phyloP scores from a whole-genome alignment of 2,113 vertebrate species.

The Meleagris gallopavo region DNA sequence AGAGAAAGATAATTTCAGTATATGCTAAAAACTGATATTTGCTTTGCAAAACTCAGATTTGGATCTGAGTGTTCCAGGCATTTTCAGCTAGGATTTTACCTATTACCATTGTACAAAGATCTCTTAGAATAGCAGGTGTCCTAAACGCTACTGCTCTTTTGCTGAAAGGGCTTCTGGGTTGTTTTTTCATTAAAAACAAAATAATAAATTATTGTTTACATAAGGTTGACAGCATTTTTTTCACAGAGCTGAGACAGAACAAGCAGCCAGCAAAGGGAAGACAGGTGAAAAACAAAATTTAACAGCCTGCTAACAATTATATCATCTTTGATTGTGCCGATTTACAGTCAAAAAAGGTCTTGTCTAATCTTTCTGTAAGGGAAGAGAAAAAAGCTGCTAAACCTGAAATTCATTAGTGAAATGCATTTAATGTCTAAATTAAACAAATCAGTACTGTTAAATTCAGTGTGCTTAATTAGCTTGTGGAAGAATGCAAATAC shows the following conservation, averaged over 20 bases:
- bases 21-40: neutral
- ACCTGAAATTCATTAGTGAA: conserved; percentile 5
- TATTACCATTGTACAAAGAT: neutral
- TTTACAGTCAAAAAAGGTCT: neutral
- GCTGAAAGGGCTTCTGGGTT: neutral
- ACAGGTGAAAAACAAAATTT: conserved; percentile 13
- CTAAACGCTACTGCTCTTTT: neutral
- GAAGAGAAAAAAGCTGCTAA: neutral
- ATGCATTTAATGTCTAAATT: neutral
- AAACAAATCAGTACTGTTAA: neutral
- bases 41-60: neutral
- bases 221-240: neutral
- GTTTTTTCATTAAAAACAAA: neutral
- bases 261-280: neutral
- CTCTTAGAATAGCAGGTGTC: neutral
- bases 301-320: neutral
- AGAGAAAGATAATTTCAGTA: neutral
- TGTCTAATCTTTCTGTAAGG: neutral
- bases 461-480: neutral
- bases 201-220: neutral
- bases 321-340: neutral
- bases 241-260: neutral
- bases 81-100: neutral
- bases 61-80: neutral
- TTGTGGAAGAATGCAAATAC: neutral